These are phyloP conservation scores for Acanthosepion esculentum DNA, from an alignment of 2,888 invertebrate genomes.

Conservation along the genomic window DNA sequence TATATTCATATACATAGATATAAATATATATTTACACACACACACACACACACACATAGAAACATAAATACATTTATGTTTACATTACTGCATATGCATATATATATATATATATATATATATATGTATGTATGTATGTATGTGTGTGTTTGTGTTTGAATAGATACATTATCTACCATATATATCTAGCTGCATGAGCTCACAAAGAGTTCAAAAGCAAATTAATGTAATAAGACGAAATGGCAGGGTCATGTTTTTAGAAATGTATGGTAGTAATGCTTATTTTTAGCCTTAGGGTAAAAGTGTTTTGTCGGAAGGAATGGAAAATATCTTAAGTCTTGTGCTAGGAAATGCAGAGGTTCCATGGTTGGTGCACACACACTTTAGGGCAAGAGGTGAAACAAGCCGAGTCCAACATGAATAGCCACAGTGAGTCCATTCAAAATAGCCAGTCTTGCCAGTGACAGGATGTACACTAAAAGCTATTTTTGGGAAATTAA, in stretches of 20 bases:
- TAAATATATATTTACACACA: too few species aligned
- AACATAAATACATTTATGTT: too few species aligned
- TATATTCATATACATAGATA: too few species aligned
- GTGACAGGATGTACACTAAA: background rate
- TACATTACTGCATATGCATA: background rate
- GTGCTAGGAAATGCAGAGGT: background rate
- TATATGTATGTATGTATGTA: background rate
- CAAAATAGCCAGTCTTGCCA: background rate
- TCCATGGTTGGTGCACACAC: background rate
- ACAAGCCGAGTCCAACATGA: background rate
- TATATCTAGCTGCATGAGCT: background rate
- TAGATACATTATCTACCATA: background rate
- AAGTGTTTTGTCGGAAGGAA: background rate
- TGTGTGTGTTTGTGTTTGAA: background rate
- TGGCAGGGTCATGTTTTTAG: background rate
- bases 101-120: background rate
- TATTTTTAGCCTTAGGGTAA: background rate
- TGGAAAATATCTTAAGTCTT: conserved; percentile 33
- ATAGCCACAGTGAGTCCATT: background rate
- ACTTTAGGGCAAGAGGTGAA: background rate
- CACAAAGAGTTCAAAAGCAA: background rate
- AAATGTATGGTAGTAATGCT: background rate
- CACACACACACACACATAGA: too few species aligned
- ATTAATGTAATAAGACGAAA: conserved; percentile 7
- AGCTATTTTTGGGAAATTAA: background rate